A percentile compares a stretch with the other conserved stretches of the same genome.
phyloP scores from a whole-genome alignment of 2,888 invertebrate genomes.

The Parthenolecanium corni region DNA sequence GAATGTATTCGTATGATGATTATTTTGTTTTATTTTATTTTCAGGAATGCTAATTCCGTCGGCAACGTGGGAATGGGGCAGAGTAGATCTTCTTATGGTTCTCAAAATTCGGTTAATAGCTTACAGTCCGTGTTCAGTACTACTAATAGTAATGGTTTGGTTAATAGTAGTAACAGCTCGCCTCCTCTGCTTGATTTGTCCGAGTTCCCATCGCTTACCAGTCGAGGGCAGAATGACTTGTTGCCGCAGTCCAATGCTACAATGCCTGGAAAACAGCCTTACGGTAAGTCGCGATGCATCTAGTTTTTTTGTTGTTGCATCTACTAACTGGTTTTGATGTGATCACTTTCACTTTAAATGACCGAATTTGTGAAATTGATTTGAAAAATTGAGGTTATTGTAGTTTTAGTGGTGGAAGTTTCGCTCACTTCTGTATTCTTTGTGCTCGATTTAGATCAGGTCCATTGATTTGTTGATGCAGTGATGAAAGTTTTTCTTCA shows the following conservation, averaged over 20 bases:
- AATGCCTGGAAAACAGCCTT: constrained; percentile 76
- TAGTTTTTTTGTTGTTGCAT: too few species aligned
- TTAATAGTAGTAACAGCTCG: constrained; percentile 55
- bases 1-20: too few species aligned
- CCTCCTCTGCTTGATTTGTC: constrained; percentile 81
- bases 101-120: constrained; percentile 26
- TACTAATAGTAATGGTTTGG: constrained; percentile 29
- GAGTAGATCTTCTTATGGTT: constrained; percentile 29
- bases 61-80: constrained; percentile 29
- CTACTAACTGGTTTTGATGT: too few species aligned
- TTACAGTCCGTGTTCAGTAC: constrained; percentile 26
- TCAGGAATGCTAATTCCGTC: constrained; percentile 26
- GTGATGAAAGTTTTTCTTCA: too few species aligned
- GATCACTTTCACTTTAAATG: too few species aligned
- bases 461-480: too few species aligned
- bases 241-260: constrained; percentile 65
- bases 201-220: constrained; percentile 85
- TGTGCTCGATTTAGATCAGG: too few species aligned
- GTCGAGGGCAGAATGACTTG: constrained; percentile 66
- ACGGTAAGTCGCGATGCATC: constrained; percentile 53
- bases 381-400: too few species aligned
- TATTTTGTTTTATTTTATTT: neutral
- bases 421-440: too few species aligned
- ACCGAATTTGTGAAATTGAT: too few species aligned
- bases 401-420: too few species aligned